A percentile compares a stretch with the other conserved stretches of the same genome.
Conservation (phyloP, 2,888 invertebrate genomes). For the Eristalinus sepulchralis region DNA sequence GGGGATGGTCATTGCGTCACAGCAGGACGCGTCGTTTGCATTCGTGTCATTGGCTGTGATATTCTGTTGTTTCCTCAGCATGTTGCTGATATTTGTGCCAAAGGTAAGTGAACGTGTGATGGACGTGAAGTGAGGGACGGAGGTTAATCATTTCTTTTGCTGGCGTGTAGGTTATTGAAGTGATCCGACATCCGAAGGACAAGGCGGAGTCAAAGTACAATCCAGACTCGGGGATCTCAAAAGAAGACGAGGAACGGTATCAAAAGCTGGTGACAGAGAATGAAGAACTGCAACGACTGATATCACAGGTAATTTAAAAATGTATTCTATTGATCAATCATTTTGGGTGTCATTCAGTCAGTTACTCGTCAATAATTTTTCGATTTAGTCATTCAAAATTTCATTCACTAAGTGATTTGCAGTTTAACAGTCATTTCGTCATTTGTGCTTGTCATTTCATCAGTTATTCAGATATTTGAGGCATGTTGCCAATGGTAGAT, state of each 20-base stretch:
- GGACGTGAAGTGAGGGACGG: not conserved
- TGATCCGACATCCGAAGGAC: conserved; percentile 93
- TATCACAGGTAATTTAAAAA: conserved; percentile 92
- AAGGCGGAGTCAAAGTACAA: conserved; percentile 94
- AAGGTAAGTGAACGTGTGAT: conserved; percentile 85
- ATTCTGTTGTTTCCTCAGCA: conserved; percentile 98
- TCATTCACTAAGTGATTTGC: no score
- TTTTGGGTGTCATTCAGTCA: not conserved
- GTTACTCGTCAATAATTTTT: no score
- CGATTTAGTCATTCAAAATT: no score
- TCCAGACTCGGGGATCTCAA: conserved; percentile 89
- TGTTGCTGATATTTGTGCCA: conserved; percentile 99
- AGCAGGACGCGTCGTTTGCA: conserved; percentile 98
- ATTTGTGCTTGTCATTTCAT: no score
- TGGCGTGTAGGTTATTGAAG: conserved; percentile 88
- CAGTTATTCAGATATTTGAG: no score
- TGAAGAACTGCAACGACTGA: conserved; percentile 96
- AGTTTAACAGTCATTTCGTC: no score
- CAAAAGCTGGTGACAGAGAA: conserved; percentile 96
- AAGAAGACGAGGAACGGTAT: conserved; percentile 97
- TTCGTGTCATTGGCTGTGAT: conserved; percentile 98
- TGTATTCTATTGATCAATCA: no score
- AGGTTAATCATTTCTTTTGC: conserved; percentile 74
- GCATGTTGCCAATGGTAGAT: no score
- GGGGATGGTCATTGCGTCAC: conserved; percentile 97